phyloP scores from a whole-genome alignment of 2,797 vertebrate genomes.

The Lacerta bilineata region DNA sequence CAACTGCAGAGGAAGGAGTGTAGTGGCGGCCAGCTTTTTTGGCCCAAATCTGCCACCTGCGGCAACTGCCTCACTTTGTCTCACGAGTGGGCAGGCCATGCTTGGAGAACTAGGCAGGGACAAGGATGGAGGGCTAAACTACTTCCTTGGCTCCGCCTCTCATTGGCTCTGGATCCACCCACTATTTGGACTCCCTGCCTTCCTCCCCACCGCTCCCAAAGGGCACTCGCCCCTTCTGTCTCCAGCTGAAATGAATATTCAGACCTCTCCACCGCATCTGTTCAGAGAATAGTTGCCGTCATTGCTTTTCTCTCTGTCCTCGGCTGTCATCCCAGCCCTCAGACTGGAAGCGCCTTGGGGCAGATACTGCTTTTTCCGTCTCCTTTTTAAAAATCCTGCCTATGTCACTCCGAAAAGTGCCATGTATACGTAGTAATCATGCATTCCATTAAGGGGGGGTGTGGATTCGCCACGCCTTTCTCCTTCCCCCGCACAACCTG shows the following conservation, averaged over 20 bases:
- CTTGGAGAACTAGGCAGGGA: no score
- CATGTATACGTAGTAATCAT: neutral
- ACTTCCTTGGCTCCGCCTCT: no score
- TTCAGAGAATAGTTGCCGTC: neutral
- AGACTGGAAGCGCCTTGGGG: neutral
- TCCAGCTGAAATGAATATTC: neutral
- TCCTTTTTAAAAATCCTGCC: neutral
- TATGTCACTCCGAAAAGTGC: neutral
- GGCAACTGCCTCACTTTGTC: no score
- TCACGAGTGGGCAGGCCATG: no score
- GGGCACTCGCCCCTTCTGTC: neutral
- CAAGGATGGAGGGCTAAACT: no score
- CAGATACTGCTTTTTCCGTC: neutral
- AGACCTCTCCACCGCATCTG: neutral
- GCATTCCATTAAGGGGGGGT: neutral
- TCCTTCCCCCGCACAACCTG: neutral
- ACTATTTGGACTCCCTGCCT: no score
- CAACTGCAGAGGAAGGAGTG: no score
- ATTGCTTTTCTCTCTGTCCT: neutral
- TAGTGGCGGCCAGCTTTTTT: no score
- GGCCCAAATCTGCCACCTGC: no score
- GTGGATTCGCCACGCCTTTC: neutral
- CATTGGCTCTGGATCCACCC: no score
- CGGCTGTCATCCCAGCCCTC: neutral
- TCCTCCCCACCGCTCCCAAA: no score